Percentiles rank a stretch among this genome's conserved stretches.
Evolutionary conservation across 2,888 invertebrate species (phyloP).

Genomic region (Drosophila neotestacea): DNA sequence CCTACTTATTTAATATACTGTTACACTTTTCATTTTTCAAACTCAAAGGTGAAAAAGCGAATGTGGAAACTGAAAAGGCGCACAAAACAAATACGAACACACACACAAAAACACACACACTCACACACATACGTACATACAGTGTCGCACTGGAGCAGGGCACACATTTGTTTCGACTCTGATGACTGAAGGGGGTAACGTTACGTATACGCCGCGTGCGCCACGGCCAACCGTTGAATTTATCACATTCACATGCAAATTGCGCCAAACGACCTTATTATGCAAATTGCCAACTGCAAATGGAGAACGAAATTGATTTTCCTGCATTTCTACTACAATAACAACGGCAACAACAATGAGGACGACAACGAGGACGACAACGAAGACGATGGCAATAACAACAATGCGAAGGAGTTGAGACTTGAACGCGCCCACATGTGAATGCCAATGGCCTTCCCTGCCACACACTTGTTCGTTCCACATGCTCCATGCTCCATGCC

Average conservation of each 20-base stretch:
- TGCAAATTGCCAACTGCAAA: constrained; percentile 85
- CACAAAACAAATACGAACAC: constrained; percentile 52
- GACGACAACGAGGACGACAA: constrained; percentile 11
- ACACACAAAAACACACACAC: constrained; percentile 27
- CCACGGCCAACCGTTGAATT: constrained; percentile 71
- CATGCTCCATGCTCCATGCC: not conserved
- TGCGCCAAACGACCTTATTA: constrained; percentile 85
- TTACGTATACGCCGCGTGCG: constrained; percentile 65
- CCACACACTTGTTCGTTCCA: not conserved
- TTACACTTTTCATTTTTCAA: constrained; percentile 70
- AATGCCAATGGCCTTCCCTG: constrained; percentile 22
- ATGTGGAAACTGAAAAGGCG: constrained; percentile 50
- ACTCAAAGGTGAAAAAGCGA: constrained; percentile 71
- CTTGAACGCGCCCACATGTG: constrained; percentile 54
- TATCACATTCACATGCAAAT: constrained; percentile 85
- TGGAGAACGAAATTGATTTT: constrained; percentile 85
- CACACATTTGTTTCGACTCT: constrained; percentile 33
- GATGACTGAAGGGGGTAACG: constrained; percentile 37
- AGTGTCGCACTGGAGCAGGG: constrained; percentile 20
- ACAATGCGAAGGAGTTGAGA: constrained; percentile 40
- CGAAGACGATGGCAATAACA: constrained; percentile 1
- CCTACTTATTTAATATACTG: constrained; percentile 81
- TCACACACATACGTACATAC: constrained; percentile 10
- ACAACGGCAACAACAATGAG: constrained; percentile 31
- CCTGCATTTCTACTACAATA: constrained; percentile 70